Base-by-base conservation (phyloP, 1,140 invertebrate species). In the Oncopodura yosiiana region DNA sequence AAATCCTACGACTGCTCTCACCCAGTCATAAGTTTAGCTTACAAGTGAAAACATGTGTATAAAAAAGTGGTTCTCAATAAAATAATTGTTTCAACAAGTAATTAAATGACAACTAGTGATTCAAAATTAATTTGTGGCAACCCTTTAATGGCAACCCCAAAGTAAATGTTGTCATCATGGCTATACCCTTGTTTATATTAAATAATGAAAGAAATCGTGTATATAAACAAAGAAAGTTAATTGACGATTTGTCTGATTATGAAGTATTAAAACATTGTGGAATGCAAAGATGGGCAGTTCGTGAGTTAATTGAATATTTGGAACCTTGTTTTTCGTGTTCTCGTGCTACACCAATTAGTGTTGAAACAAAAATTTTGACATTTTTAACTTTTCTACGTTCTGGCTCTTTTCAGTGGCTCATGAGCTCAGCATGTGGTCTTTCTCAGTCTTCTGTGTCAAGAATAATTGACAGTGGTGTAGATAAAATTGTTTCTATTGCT, bases 311-410 rank as follows among this genome's bases (percentile, higher is more conserved):
- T 8, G 49, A 56, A 3, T 30, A 42, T 19, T 49, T 18, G 29
- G 36, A 52, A 27, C 49, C 41, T 4, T 16, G 24, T 8, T 29
- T 37, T 11, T 43, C 32, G 37, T 24, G 27, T 12, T 24, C 12
- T 11, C 12, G 8, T 6, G 3, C 12, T 18, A 23, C 3, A 11
- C 19, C 44, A 14, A 37, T 56, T 18, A 43, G 36, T 2, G 2
- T 52, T 0, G 53, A 60, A 19, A 60, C 58, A 26, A 56, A 56
- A 44, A 29, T 56, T 9, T 14, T 60, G 9, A 49, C 38, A 2
- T 48, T 49, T 26, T 23, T 56, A 12, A 34, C 18, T 9, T 27
- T 36, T 9, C 23, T 56, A 3, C 23, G 53, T 2, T 48, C 53
- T 26, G 58, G 58, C 0, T 26, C 24, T 1, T 60, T 56, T 36